A percentile compares a stretch with the other conserved stretches of the same genome.
Conservation (phyloP, 2,113 vertebrate genomes). For the Synchiropus splendidus region DNA sequence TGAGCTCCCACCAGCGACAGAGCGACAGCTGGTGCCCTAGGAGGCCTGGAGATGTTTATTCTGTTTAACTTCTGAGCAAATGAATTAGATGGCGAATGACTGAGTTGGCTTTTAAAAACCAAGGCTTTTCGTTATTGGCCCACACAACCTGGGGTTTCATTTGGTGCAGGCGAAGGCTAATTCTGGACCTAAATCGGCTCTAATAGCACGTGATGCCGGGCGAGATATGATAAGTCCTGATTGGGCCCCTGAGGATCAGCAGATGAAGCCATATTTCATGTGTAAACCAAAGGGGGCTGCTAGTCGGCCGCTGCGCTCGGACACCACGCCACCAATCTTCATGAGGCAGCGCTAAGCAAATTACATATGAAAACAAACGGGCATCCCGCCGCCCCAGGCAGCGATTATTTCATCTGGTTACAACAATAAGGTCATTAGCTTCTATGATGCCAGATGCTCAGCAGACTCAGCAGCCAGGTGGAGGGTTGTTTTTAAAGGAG, state of each 20-base stretch:
- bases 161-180: constrained; percentile 23
- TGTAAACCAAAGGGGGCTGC: constrained; percentile 14
- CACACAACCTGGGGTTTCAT: constrained; percentile 11
- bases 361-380: constrained; percentile 59
- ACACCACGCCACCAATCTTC: constrained; percentile 37
- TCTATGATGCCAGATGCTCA: too few relatives aligned
- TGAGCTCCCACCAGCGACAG: not conserved
- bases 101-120: constrained; percentile 2
- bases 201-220: constrained; percentile 35
- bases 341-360: constrained; percentile 59
- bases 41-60: not conserved
- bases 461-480: too few relatives aligned
- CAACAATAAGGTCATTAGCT: constrained; percentile 19
- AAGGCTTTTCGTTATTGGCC: not conserved
- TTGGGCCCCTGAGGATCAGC: constrained; percentile 26
- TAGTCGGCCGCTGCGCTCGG: constrained; percentile 1
- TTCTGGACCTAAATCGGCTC: constrained; percentile 36
- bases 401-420: constrained; percentile 31
- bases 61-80: too few relatives aligned
- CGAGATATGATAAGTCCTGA: constrained; percentile 31
- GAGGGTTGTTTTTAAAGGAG: too few relatives aligned
- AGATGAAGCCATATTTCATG: constrained; percentile 34
- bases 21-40: constrained; percentile 4
- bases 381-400: constrained; percentile 29
- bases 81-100: too few relatives aligned